Evolutionary conservation across 2,888 invertebrate species (phyloP).

Genomic region (Cosmorhoe ocellata): DNA sequence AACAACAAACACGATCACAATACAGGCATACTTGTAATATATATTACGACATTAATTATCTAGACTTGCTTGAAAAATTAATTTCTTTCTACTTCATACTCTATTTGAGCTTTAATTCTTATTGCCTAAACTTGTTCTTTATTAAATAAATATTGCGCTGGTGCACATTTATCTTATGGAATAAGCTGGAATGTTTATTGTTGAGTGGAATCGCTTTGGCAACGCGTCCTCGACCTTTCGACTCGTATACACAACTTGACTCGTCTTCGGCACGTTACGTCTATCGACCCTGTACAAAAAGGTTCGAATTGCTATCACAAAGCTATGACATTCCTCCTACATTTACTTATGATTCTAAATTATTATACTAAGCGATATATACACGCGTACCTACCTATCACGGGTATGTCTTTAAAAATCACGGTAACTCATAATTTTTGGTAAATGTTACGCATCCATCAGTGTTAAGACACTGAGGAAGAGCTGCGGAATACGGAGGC

Average conservation of each 20-base stretch:
- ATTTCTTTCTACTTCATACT: conserved; percentile 12
- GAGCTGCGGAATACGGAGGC: conserved; percentile 40
- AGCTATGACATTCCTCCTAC: too few species aligned
- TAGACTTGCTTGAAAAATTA: conserved; percentile 25
- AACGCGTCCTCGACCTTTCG: conserved; percentile 73
- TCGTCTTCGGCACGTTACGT: conserved; percentile 58
- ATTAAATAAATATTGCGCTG: conserved; percentile 55
- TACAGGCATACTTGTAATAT: conserved; percentile 54
- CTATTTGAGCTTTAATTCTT: conserved; percentile 28
- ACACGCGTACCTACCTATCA: conserved; percentile 78
- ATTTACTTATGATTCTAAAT: conserved; percentile 33
- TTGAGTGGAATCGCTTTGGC: conserved; percentile 62
- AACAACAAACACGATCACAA: conserved; percentile 58
- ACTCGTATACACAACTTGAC: conserved; percentile 45
- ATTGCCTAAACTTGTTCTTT: conserved; percentile 20
- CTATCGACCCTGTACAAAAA: conserved; percentile 50
- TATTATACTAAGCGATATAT: conserved; percentile 70
- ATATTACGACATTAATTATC: conserved; percentile 29
- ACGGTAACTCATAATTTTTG: conserved; percentile 80
- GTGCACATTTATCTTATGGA: conserved; percentile 49
- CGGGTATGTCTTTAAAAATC: conserved; percentile 68
- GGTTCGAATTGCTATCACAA: conserved; percentile 37
- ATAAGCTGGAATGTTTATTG: conserved; percentile 70
- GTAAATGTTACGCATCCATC: conserved; percentile 73
- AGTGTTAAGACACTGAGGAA: conserved; percentile 53